These are phyloP conservation scores for Hemicrepidius hirtus DNA, from an alignment of 2,888 invertebrate species.

Conservation along the genomic window DNA sequence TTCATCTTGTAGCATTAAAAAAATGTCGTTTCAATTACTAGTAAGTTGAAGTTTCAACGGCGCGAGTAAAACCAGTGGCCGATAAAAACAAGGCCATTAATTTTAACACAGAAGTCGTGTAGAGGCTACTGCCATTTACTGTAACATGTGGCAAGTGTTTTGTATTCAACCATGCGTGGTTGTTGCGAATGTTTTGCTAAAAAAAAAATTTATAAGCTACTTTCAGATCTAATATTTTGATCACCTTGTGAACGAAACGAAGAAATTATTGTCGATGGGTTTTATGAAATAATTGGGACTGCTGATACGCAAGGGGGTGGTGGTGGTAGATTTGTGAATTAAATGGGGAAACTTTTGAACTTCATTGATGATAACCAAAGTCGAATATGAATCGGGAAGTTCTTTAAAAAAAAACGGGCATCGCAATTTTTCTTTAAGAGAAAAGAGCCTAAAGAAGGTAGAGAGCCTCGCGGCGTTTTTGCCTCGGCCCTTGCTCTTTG, in stretches of 20 bases:
- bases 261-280: too few relatives aligned
- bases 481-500: neutral
- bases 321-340: too few relatives aligned
- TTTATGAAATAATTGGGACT: too few relatives aligned
- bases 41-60: slow-evolving; percentile 17
- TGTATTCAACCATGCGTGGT: neutral
- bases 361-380: too few relatives aligned
- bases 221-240: too few relatives aligned
- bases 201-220: neutral
- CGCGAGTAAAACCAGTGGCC: slow-evolving; percentile 44
- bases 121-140: slow-evolving; percentile 24
- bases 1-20: too few relatives aligned
- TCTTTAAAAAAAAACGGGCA: too few relatives aligned
- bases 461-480: neutral
- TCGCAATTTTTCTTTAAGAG: too few relatives aligned
- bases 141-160: slow-evolving; percentile 36
- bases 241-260: too few relatives aligned
- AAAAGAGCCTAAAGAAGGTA: neutral
- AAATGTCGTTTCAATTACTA: slow-evolving; percentile 20
- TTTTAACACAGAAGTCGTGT: slow-evolving; percentile 31
- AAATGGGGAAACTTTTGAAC: too few relatives aligned
- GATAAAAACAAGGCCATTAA: slow-evolving; percentile 44
- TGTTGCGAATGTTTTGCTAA: neutral
- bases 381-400: too few relatives aligned
- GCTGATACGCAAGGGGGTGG: too few relatives aligned